Evolutionary conservation across 2,113 vertebrate species (phyloP).

Genomic region (Siniperca knerii): DNA sequence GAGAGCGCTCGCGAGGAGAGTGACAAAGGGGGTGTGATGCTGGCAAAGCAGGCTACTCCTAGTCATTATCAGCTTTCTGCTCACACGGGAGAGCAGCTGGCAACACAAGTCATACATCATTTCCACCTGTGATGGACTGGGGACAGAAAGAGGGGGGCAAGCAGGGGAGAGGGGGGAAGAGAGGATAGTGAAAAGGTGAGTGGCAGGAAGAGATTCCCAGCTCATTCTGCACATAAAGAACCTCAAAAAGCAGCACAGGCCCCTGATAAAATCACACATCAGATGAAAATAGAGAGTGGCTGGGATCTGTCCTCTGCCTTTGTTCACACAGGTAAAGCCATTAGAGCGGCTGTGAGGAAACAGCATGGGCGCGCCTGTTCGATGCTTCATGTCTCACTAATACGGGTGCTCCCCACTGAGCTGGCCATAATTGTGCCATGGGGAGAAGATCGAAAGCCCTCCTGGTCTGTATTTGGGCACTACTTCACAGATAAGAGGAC

Average conservation of each 20-base stretch:
- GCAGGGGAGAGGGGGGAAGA: not conserved
- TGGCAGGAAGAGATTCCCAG: conserved; percentile 39
- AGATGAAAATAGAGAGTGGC: conserved; percentile 37
- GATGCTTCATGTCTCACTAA: conserved; percentile 62
- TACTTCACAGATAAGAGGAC: conserved; percentile 55
- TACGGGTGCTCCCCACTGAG: conserved; percentile 56
- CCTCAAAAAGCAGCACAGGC: conserved; percentile 23
- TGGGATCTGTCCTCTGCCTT: conserved; percentile 50
- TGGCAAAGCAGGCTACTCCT: conserved; percentile 48
- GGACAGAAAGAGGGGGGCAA: not conserved
- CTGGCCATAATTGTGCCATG: conserved; percentile 63
- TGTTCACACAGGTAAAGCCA: conserved; percentile 68
- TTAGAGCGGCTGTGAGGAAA: conserved; percentile 55
- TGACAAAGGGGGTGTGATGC: conserved; percentile 61
- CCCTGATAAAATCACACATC: conserved; percentile 57
- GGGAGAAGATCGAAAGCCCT: conserved; percentile 45
- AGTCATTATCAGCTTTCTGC: conserved; percentile 78
- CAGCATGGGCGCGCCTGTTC: conserved; percentile 59
- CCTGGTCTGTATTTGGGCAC: conserved; percentile 32
- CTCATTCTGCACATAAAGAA: conserved; percentile 44
- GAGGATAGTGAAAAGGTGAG: conserved; percentile 44
- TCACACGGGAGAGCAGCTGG: conserved; percentile 63
- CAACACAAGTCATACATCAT: conserved; percentile 76
- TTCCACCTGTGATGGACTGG: conserved; percentile 69
- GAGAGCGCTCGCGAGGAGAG: conserved; percentile 43